A percentile compares a stretch with the other conserved stretches of the same genome.
These are phyloP conservation scores for Brachypodius melanocephalos DNA, from an alignment of 2,113 vertebrate genomes.

Conservation along the genomic window DNA sequence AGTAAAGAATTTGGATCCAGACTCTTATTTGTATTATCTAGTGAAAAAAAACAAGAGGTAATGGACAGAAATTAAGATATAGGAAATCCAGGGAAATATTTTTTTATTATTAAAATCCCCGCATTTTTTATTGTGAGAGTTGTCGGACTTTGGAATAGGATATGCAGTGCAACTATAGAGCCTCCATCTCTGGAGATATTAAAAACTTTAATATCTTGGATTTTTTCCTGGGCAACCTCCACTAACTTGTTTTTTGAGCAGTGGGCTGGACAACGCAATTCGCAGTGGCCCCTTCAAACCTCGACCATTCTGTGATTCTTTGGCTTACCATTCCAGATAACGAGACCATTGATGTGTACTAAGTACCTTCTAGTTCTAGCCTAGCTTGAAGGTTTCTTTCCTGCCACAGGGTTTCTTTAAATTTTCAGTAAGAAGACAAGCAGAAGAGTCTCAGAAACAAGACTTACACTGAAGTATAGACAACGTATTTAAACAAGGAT, in stretches of 20 bases:
- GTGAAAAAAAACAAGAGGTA: not conserved
- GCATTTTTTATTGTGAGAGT: not conserved
- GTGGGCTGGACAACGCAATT: fast-evolving
- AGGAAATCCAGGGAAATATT: not conserved
- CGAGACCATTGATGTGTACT: fast-evolving
- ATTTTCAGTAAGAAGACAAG: not conserved
- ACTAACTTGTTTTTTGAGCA: not conserved
- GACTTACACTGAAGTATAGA: not conserved
- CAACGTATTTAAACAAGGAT: not conserved
- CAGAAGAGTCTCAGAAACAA: not conserved
- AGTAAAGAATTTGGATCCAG: not conserved
- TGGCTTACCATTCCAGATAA: not conserved
- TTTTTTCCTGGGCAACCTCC: not conserved
- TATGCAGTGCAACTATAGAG: not conserved
- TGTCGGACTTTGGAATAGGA: not conserved
- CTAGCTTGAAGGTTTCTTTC: not conserved
- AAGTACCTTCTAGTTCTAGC: not conserved
- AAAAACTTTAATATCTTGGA: not conserved
- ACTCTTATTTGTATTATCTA: not conserved
- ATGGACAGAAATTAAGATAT: not conserved
- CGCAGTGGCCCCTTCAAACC: not conserved
- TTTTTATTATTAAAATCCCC: fast-evolving
- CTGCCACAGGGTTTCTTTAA: not conserved
- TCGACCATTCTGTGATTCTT: not conserved
- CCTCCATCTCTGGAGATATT: not conserved